Evolutionary conservation across 2,797 vertebrate species (phyloP).

Genomic region (Perodicticus potto): DNA sequence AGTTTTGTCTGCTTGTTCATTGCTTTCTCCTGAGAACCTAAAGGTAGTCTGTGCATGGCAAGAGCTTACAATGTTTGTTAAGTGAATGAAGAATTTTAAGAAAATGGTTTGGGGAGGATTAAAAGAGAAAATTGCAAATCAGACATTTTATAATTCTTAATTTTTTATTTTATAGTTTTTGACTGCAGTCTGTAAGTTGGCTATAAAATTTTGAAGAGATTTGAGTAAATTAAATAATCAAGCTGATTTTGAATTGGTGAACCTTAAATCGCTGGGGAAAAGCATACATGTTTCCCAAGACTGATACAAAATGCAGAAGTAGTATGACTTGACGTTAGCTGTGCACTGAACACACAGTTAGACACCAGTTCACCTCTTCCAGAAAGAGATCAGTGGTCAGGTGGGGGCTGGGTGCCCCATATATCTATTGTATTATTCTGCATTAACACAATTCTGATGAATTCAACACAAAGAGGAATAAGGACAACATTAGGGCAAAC

Average conservation of each 20-base stretch:
- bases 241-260: slow-evolving; percentile 11
- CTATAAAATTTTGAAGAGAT: not conserved
- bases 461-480: not conserved
- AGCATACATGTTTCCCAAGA: slow-evolving; percentile 16
- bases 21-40: not conserved
- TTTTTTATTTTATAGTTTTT: slow-evolving; percentile 28
- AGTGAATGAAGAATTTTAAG: not conserved
- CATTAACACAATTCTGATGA: not conserved
- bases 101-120: too few relatives aligned
- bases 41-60: not conserved
- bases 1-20: not conserved
- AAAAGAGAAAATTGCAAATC: not conserved
- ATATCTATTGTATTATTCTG: not conserved
- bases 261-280: slow-evolving; percentile 18
- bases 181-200: slow-evolving; percentile 14
- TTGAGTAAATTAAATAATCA: slow-evolving; percentile 29
- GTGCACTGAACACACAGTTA: not conserved
- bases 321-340: not conserved
- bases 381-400: not conserved
- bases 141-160: slow-evolving; percentile 15
- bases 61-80: not conserved
- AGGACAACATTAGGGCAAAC: not conserved
- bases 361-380: not conserved
- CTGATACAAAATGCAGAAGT: not conserved
- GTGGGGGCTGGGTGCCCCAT: not conserved